Base-by-base conservation (phyloP, 2,797 vertebrate genomes). In the Capromys pilorides region DNA sequence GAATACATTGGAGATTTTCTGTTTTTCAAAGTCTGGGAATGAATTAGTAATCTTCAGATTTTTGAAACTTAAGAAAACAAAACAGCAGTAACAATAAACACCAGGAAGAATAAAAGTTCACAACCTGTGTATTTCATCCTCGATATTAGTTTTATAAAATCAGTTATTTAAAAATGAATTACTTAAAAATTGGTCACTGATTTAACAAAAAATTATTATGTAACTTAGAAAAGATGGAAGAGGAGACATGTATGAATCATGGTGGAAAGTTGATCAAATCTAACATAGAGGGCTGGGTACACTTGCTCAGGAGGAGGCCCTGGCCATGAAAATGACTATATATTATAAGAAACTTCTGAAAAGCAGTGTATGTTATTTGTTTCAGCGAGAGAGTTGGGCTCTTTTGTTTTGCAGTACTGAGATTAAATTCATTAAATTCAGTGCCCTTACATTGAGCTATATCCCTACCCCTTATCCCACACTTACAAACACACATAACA, bases 141-240 rank as follows among this genome's bases (percentile, higher is more conserved):
- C 84, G 78, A 57, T 75, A 75, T 8, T 85, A 57, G n/a, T 71
- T 39, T 36, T 41, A 69, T 78, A 82, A 54, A 86, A 39, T 49
- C 39, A 79, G 21, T 88, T 88, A 69, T n/a, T 57, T 59, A 64
- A 61, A n/a, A n/a, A n/a, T n/a, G n/a, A n/a, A n/a, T 88, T 88
- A 69, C 33, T 57, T 59, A 64, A 61, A 75, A 36, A 73, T 0
- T 83, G 33, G 81, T 41, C 54, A 79, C 18, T 21, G 19, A 57
- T 54, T 81, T 69, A 59, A 81, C 51, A 81, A 75, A 69, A 82
- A 41, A 93, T 94, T 26, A 67, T 88, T 82, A 51, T 64, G 22
- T 64, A 88, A 54, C 12, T 14, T 18, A 57, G 9, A 36, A 5
- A 59, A 12, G 5, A 16, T 39, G 62, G 31, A 36, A 80, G 19